phyloP scores from a whole-genome alignment of 2,888 invertebrate species.

The Pemphredon lugubris region DNA sequence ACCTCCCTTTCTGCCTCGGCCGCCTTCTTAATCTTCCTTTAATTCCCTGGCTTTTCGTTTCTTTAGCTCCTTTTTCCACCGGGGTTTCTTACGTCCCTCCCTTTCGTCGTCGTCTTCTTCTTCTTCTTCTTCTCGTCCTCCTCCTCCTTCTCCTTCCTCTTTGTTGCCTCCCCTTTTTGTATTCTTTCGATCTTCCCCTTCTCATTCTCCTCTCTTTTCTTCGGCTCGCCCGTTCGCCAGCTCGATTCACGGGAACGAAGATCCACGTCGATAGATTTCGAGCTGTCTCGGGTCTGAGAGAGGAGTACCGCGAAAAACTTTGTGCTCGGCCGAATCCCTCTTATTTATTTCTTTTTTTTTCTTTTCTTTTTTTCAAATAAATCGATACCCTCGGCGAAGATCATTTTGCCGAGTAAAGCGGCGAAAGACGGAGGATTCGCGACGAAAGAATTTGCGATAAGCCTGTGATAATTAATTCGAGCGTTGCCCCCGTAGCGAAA shows the following conservation, averaged over 20 bases:
- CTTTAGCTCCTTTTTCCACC: slow-evolving; percentile 59
- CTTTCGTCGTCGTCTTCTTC: slow-evolving; percentile 48
- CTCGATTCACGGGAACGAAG: slow-evolving; percentile 45
- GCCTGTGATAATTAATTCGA: not conserved
- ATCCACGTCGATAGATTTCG: slow-evolving; percentile 61
- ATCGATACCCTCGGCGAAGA: no score
- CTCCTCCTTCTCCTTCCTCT: slow-evolving; percentile 44
- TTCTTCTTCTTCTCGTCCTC: slow-evolving; percentile 37
- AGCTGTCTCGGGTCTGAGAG: slow-evolving; percentile 47
- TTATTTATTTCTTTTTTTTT: no score
- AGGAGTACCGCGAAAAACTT: slow-evolving; percentile 43
- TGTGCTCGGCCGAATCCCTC: not conserved
- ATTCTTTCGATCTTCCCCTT: slow-evolving; percentile 22
- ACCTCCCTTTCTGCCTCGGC: slow-evolving; percentile 59
- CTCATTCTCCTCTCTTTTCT: slow-evolving; percentile 33
- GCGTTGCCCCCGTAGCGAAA: not conserved
- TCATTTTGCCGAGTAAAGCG: no score
- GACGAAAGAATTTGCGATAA: no score
- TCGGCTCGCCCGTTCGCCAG: slow-evolving; percentile 26
- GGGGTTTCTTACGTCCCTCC: slow-evolving; percentile 68
- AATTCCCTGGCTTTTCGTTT: slow-evolving; percentile 71
- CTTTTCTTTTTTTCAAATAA: no score
- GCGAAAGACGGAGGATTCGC: no score
- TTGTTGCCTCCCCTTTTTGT: slow-evolving; percentile 47
- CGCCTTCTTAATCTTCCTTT: slow-evolving; percentile 77